phyloP scores from a whole-genome alignment of 2,797 vertebrate genomes.

The Poeciliopsis presidionis region DNA sequence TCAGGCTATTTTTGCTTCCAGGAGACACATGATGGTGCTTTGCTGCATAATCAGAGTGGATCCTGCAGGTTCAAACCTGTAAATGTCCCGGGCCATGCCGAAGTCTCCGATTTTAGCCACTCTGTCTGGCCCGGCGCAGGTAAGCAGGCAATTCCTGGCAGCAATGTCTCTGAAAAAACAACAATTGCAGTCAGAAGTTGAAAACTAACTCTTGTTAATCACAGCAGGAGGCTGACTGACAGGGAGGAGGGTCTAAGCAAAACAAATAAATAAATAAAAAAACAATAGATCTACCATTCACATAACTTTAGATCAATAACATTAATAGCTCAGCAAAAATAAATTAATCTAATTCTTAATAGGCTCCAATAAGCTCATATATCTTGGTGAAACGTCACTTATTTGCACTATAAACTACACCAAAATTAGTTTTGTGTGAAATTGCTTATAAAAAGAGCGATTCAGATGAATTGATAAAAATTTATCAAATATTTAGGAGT shows the following conservation, averaged over 20 bases:
- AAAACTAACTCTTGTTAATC: neutral
- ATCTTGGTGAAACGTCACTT: too few species aligned
- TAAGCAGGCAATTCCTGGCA: conserved; percentile 92
- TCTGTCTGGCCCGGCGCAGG: conserved; percentile 83
- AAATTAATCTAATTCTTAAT: too few species aligned
- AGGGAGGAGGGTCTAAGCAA: too few species aligned
- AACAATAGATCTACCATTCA: too few species aligned
- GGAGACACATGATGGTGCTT: conserved; percentile 4
- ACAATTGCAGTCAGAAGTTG: neutral
- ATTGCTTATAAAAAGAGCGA: too few species aligned
- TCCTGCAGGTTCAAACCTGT: conserved; percentile 76
- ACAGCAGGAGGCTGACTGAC: too few species aligned
- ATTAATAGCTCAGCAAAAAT: too few species aligned
- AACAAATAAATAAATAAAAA: too few species aligned
- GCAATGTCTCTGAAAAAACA: conserved; percentile 88
- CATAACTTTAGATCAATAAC: too few species aligned
- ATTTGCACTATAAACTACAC: too few species aligned
- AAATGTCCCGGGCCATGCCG: conserved; percentile 94
- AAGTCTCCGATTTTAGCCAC: conserved; percentile 95
- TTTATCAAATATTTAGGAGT: neutral
- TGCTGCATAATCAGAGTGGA: neutral
- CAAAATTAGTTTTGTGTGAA: too few species aligned
- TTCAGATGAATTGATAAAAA: neutral
- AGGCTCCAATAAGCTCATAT: too few species aligned
- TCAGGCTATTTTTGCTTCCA: conserved; percentile 1